Percentiles rank a stretch among this genome's conserved stretches.
Evolutionary conservation across 2,888 invertebrate genomes (phyloP).

Genomic region (Eretmocerus hayati): DNA sequence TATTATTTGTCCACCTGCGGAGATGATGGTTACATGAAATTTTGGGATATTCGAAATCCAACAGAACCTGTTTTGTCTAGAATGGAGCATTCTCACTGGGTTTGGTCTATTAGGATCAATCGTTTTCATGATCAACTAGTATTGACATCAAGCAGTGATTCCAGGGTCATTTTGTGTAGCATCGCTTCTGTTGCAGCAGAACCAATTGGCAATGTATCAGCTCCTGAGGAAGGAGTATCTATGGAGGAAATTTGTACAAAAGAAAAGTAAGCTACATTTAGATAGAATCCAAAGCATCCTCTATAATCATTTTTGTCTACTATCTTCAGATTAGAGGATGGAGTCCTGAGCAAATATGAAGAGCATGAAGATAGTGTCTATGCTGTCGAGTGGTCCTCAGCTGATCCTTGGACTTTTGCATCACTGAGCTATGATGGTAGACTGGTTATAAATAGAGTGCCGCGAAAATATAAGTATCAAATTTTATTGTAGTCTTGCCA

Average conservation of each 20-base stretch:
- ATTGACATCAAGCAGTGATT: constrained; percentile 90
- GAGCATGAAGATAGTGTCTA: constrained; percentile 98
- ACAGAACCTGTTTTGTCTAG: constrained; percentile 71
- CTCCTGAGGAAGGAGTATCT: constrained; percentile 42
- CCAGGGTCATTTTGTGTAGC: constrained; percentile 81
- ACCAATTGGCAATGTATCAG: constrained; percentile 54
- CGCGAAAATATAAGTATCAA: constrained; percentile 90
- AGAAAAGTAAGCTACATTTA: constrained; percentile 45
- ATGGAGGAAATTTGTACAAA: constrained; percentile 47
- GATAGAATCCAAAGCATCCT: background rate
- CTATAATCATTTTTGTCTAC: background rate
- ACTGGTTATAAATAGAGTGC: constrained; percentile 86
- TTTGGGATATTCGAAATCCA: constrained; percentile 90
- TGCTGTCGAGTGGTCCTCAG: constrained; percentile 93
- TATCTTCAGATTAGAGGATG: constrained; percentile 64
- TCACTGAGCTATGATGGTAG: constrained; percentile 96
- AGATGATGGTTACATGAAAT: constrained; percentile 89
- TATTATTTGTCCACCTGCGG: constrained; percentile 90
- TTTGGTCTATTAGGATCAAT: constrained; percentile 93
- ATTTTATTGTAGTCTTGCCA: constrained; percentile 61
- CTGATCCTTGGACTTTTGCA: constrained; percentile 99
- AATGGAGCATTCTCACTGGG: constrained; percentile 85
- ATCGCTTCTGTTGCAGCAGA: constrained; percentile 84
- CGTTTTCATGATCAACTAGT: constrained; percentile 94
- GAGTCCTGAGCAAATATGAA: constrained; percentile 85